Evolutionary conservation across 2,113 vertebrate species (phyloP).

Genomic region (Neotoma lepida): DNA sequence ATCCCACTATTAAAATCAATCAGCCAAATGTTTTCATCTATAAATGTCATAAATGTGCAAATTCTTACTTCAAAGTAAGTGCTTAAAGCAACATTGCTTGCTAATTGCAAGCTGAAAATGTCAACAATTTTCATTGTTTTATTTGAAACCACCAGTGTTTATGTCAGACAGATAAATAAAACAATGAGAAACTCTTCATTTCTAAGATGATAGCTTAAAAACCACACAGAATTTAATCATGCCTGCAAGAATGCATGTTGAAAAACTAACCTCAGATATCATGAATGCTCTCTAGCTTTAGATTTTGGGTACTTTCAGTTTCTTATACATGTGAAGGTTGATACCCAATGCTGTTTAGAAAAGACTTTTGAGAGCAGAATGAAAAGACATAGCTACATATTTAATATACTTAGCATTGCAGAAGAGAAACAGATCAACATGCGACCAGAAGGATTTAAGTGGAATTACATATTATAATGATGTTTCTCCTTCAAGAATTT

Average conservation of each 20-base stretch:
- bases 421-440: not conserved
- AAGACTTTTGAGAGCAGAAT: not conserved
- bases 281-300: constrained; percentile 11
- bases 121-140: constrained; percentile 48
- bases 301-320: constrained; percentile 43
- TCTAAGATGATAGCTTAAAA: constrained; percentile 61
- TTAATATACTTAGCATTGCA: not conserved
- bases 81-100: constrained; percentile 58
- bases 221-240: constrained; percentile 49
- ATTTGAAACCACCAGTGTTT: constrained; percentile 48
- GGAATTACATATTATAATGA: constrained; percentile 35
- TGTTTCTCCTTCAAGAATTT: not conserved
- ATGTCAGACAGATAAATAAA: constrained; percentile 64
- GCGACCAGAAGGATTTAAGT: not conserved
- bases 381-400: not conserved
- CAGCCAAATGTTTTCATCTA: constrained; percentile 67
- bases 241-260: constrained; percentile 27
- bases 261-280: constrained; percentile 52
- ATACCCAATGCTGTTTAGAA: constrained; percentile 16
- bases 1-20: constrained; percentile 63
- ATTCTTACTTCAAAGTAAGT: constrained; percentile 60
- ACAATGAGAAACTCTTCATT: constrained; percentile 42
- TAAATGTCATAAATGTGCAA: constrained; percentile 61
- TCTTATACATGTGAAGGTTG: constrained; percentile 8
- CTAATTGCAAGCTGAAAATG: constrained; percentile 65